These are phyloP conservation scores for Anomalospiza imberbis DNA, from an alignment of 2,797 vertebrate species.

Conservation along the genomic window DNA sequence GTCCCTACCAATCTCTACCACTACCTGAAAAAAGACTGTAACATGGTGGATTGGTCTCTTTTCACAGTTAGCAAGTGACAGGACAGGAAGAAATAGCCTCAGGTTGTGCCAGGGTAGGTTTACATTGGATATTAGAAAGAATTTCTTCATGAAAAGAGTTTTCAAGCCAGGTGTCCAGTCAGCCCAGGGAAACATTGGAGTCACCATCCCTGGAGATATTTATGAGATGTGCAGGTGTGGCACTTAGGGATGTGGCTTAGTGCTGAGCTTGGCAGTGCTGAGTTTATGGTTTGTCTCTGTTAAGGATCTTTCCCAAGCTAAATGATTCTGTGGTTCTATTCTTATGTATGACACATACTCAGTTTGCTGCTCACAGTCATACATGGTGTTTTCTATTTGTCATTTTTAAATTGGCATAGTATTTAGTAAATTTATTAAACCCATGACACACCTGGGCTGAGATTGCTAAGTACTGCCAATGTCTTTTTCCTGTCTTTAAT, in stretches of 20 bases:
- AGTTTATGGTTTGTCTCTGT: not conserved
- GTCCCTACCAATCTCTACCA: not conserved
- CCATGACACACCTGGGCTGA: not conserved
- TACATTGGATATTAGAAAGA: not conserved
- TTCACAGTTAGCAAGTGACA: not conserved
- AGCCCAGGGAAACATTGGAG: not conserved
- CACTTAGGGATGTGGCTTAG: not conserved
- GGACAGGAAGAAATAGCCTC: not conserved
- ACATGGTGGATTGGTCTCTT: not conserved
- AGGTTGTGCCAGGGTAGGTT: not conserved
- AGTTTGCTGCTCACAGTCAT: not conserved
- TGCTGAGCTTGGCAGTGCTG: not conserved
- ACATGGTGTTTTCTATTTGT: not conserved
- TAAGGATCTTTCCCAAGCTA: not conserved
- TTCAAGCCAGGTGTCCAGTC: fast-evolving
- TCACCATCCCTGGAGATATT: not conserved
- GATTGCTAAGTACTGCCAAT: not conserved
- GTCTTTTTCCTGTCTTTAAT: not conserved
- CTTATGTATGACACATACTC: not conserved
- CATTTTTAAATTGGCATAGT: not conserved
- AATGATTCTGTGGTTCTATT: not conserved
- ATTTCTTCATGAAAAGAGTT: not conserved
- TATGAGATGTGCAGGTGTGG: fast-evolving
- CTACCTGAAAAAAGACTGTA: not conserved
- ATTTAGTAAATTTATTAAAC: not conserved